Conservation (phyloP, 2,797 vertebrate species). For the Gymnoscopelus braueri region DNA sequence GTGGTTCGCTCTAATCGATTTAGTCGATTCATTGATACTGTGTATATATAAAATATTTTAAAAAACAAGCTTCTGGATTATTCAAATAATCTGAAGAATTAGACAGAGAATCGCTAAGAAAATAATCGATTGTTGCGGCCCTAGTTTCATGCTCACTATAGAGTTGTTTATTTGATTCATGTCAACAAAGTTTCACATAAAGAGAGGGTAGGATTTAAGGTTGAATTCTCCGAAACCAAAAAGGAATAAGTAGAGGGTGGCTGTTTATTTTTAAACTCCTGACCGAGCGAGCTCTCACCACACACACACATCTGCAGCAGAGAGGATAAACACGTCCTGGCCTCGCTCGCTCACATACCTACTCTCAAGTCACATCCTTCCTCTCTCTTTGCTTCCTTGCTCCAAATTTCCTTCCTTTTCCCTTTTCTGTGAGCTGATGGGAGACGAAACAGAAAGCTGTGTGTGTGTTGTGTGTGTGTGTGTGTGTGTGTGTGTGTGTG, state of each 20-base stretch:
- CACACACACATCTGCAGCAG: slow-evolving; percentile 43
- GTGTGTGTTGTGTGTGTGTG: no score
- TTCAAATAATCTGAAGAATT: no score
- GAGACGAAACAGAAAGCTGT: no score
- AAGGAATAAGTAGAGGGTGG: slow-evolving; percentile 68
- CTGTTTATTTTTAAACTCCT: slow-evolving; percentile 70
- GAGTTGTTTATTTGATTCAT: slow-evolving; percentile 16
- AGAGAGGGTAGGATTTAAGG: neutral
- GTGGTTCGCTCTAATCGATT: no score
- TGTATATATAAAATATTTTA: no score
- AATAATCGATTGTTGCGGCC: no score
- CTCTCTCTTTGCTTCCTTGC: slow-evolving; percentile 56
- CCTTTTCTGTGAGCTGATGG: slow-evolving; percentile 53
- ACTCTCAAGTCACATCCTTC: slow-evolving; percentile 67
- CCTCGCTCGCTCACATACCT: slow-evolving; percentile 40
- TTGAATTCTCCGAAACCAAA: slow-evolving; percentile 46
- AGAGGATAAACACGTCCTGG: slow-evolving; percentile 53
- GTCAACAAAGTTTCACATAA: slow-evolving; percentile 11
- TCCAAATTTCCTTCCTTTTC: slow-evolving; percentile 50
- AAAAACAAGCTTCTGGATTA: no score
- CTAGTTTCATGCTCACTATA: no score
- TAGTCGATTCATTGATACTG: no score
- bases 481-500: no score
- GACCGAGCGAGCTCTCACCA: slow-evolving; percentile 54
- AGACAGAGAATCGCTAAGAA: no score